Conservation (phyloP, 2,888 invertebrate genomes). For the Drosophila colorata region DNA sequence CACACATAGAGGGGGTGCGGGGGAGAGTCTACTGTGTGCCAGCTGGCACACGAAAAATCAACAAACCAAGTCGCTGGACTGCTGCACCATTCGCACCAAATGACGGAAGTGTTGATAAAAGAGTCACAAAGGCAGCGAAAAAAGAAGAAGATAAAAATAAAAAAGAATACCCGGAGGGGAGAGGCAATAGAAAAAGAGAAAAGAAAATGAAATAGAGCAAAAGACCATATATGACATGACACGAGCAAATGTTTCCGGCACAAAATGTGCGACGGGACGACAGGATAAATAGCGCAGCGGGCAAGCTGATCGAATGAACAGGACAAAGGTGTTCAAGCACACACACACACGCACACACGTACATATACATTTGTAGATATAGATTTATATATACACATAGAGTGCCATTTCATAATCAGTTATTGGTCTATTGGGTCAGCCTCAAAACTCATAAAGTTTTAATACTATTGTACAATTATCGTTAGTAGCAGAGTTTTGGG, state of each 20-base stretch:
- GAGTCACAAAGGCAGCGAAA: conserved; percentile 67
- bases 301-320: conserved; percentile 59
- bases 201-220: conserved; percentile 18
- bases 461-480: conserved; percentile 64
- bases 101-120: conserved; percentile 74
- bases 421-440: conserved; percentile 25
- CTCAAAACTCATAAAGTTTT: conserved; percentile 69
- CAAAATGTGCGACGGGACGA: conserved; percentile 36
- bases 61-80: conserved; percentile 52
- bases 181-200: conserved; percentile 14
- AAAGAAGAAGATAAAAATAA: neutral
- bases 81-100: conserved; percentile 48
- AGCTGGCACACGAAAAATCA: conserved; percentile 59
- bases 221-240: conserved; percentile 38
- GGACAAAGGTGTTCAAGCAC: conserved; percentile 20
- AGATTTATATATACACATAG: too few species aligned
- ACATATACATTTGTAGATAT: neutral
- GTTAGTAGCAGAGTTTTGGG: conserved; percentile 9
- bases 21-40: conserved; percentile 24
- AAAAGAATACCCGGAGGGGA: conserved; percentile 4
- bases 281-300: conserved; percentile 33
- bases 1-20: neutral
- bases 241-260: conserved; percentile 61
- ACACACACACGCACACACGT: neutral
- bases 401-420: conserved; percentile 42